Base-by-base conservation (phyloP, 2,797 vertebrate genomes). In the Tadarida brasiliensis region DNA sequence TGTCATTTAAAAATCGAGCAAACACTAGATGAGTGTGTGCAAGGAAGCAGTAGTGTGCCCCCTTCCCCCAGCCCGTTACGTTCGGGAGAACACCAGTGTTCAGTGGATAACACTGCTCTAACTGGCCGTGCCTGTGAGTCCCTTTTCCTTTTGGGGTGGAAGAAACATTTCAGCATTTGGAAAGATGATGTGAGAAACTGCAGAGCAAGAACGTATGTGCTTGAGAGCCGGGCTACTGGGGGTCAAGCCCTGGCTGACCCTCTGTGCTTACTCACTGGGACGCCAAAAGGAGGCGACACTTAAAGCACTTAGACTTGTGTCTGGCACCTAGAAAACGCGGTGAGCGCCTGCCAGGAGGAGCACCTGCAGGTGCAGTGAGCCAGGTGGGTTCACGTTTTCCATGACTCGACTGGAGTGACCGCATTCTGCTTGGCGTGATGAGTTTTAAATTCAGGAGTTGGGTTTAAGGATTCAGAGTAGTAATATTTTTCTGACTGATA, bases 401-500 rank as follows among this genome's bases (percentile, higher is more conserved):
- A 65, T 91, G 51, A 59, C 35, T 93, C 93, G 92, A 83, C 67
- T 93, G 74, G 94, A 83, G 68, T 78, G 87, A 78, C n/a, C 73
- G 28, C 30, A 78, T 78, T 96, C 78, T 91, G 17, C 28, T 76
- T 87, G 30, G 35, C 57, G 30, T 47, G 82, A 54, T 81, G 71
- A 91, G 85, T 86, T 85, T 85, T 74, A 68, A 67, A 83, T 68
- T 95, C 49, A 88, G 28, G 19, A 68, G 81, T 63, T 90, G 91
- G 4, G 16, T 61, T 87, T 95, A 80, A 87, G 26, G 54, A 73
- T 68, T 67, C 54, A 95, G 30, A 7, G 2, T n/a, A 59, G 56
- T 97, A 87, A 59, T 94, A 77, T 90, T 91, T 95, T 93, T 39
- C 82, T 87, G 70, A 83, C 11, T 39, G 26, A 59, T 26, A 90